Conservation (phyloP, 2,797 vertebrate genomes). For the Heteromormyrus szaboi region DNA sequence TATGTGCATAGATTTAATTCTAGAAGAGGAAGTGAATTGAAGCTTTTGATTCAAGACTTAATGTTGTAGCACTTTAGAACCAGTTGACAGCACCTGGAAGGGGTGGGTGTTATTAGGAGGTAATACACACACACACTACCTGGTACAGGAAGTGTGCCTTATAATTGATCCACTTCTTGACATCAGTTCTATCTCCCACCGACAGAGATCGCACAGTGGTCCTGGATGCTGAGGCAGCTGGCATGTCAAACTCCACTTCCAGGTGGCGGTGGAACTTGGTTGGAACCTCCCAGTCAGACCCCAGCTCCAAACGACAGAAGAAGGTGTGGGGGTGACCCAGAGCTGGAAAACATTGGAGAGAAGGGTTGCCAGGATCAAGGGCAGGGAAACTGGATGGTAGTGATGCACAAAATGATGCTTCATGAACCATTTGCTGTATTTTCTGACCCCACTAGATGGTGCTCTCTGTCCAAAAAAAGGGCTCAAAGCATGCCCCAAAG, state of each 20-base stretch:
- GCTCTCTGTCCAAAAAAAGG: background rate
- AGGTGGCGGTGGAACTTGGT: constrained; percentile 62
- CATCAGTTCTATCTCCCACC: constrained; percentile 62
- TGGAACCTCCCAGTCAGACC: constrained; percentile 80
- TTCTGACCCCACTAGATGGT: background rate
- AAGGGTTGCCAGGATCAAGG: background rate
- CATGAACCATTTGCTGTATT: background rate
- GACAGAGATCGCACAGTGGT: constrained; percentile 70
- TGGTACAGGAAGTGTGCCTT: constrained; percentile 80
- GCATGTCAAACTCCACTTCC: constrained; percentile 81
- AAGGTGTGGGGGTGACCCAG: constrained; percentile 82
- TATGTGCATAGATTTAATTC: background rate
- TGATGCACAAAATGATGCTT: background rate
- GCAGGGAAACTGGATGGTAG: background rate
- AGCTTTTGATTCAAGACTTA: background rate
- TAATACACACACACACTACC: constrained; percentile 49
- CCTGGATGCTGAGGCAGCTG: constrained; percentile 74
- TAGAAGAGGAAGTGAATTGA: background rate
- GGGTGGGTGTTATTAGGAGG: background rate
- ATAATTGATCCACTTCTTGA: constrained; percentile 84
- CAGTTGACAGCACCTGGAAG: background rate
- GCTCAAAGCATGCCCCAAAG: background rate
- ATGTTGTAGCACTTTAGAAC: background rate
- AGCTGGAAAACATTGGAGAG: constrained; percentile 29
- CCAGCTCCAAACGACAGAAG: constrained; percentile 81